Evolutionary conservation across 2,113 vertebrate genomes (phyloP).

Genomic region (Scalopus aquaticus): DNA sequence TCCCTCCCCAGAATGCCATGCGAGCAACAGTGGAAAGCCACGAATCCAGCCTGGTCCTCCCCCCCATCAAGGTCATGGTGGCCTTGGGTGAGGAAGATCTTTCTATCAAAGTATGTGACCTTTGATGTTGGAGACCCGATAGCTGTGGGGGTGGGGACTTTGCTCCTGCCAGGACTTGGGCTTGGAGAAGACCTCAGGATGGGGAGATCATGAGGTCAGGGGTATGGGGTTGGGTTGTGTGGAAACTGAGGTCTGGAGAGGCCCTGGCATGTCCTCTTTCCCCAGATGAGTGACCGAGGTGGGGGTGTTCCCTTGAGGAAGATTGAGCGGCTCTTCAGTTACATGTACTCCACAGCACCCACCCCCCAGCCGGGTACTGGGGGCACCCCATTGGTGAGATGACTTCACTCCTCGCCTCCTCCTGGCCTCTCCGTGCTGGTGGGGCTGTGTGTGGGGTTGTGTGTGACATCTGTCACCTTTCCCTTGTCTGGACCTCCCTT

Average conservation of each 20-base stretch:
- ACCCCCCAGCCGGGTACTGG: slow-evolving; percentile 88
- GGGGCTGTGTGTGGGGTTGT: too few species aligned
- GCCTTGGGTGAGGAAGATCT: slow-evolving; percentile 95
- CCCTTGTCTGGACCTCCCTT: too few species aligned
- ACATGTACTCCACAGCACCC: slow-evolving; percentile 96
- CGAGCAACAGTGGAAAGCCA: slow-evolving; percentile 95
- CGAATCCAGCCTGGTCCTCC: slow-evolving; percentile 86
- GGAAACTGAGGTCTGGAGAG: neutral
- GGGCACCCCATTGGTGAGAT: slow-evolving; percentile 89
- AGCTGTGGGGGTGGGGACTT: neutral
- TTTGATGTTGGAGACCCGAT: neutral
- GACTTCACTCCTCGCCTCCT: neutral
- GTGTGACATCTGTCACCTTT: too few species aligned
- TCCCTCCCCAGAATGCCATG: slow-evolving; percentile 93
- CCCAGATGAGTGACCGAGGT: slow-evolving; percentile 94
- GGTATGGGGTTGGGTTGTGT: neutral
- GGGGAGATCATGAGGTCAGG: neutral
- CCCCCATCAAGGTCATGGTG: slow-evolving; percentile 91
- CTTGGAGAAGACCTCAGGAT: neutral
- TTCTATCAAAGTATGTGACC: slow-evolving; percentile 91
- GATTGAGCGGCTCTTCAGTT: slow-evolving; percentile 96
- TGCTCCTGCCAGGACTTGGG: neutral
- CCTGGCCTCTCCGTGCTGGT: neutral
- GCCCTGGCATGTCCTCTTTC: neutral
- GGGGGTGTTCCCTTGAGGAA: slow-evolving; percentile 93